phyloP scores from a whole-genome alignment of 2,797 vertebrate species.

The Pantherophis vulpinus region DNA sequence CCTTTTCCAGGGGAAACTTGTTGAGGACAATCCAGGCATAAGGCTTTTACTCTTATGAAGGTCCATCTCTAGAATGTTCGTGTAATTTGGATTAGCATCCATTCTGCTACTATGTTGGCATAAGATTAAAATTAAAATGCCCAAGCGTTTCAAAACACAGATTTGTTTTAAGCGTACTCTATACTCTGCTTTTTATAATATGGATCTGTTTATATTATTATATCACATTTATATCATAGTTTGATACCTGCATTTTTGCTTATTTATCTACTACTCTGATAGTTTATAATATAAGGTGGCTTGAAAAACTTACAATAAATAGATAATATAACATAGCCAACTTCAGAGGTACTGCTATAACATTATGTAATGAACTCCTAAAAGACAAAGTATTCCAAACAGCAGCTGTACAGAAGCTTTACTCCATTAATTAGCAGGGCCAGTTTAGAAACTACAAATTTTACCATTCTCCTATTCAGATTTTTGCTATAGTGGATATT shows the following conservation, averaged over 20 bases:
- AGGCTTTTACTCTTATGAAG: not conserved
- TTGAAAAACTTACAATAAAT: not conserved
- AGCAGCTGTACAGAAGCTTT: not conserved
- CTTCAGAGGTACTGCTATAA: fast-evolving
- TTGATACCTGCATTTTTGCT: not conserved
- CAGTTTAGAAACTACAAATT: not conserved
- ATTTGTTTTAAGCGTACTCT: not conserved
- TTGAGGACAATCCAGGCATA: not conserved
- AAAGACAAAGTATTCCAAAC: fast-evolving
- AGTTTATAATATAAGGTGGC: not conserved
- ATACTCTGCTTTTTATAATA: not conserved
- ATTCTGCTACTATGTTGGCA: not conserved
- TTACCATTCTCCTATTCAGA: not conserved
- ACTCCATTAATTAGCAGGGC: not conserved
- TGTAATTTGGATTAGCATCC: not conserved
- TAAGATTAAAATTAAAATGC: not conserved
- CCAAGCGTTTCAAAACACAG: not conserved
- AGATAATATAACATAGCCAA: not conserved
- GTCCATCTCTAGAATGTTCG: not conserved
- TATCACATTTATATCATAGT: not conserved
- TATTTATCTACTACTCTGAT: not conserved
- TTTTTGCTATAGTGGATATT: not conserved
- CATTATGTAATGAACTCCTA: fast-evolving
- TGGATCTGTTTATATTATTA: not conserved
- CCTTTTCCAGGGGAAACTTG: not conserved